Evolutionary conservation across 2,113 vertebrate species (phyloP), one percentile per base, ranked within the genome.

Genomic region (Callithrix jacchus): DNA sequence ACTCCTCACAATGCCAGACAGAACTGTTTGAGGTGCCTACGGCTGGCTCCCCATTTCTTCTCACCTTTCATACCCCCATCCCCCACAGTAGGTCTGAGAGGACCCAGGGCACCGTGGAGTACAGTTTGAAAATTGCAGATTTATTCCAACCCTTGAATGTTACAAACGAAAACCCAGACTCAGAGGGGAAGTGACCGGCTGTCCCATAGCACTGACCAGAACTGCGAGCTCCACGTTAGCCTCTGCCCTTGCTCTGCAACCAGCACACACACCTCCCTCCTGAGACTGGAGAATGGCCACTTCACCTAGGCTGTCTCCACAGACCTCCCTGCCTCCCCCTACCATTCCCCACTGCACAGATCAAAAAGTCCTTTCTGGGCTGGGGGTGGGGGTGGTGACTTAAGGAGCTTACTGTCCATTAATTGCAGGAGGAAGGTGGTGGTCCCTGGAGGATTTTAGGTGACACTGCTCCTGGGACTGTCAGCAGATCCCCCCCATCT

Each of bases 61-160:
- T 79, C 32, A 30, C 20, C 10, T 56, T 20, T 14, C 30, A 30
- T 9, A 40, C 18, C 30, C 61, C 37, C 27, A 37, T 8, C 32
- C 54, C 47, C 8, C 14, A 64, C 45, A 9, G 0, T 58, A n/a
- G 49, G 49, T 89, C 16, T 85, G 40, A 35, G 70, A 71, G 12
- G 58, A 37, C 64, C 47, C 32, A 5, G 8, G 47, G 77, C 23
- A 64, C 42, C 84, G 30, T 71, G 32, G n/a, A 71, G 4, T 47
- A 73, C 4, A 47, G 52, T 56, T 94, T 87, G 45, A 81, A 89
- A 88, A 71, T 47, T 8, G 47, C 21, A 56, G 66, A 68, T 93
- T 79, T 47, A 21, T 80, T 52, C 32, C 42, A 77, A 1, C 32
- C 9, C 82, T n/a, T 93, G 85, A 90, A 81, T 61, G 52, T 89